Percentiles rank a stretch among this genome's conserved stretches.
These are phyloP conservation scores for Lasioglossum figueresi DNA, from an alignment of 2,888 invertebrate species.

Conservation along the genomic window DNA sequence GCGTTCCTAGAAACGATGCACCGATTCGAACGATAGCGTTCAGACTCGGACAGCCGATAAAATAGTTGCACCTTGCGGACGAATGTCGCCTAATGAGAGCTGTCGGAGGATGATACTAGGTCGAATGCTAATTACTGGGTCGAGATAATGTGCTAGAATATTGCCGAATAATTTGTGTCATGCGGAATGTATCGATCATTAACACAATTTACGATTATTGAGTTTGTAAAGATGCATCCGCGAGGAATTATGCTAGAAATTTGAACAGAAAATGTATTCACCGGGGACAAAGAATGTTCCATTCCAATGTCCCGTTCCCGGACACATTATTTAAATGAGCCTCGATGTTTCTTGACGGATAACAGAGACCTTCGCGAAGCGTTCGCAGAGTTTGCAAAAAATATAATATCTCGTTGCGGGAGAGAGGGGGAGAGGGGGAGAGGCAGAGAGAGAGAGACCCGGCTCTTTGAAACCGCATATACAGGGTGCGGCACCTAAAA, in stretches of 20 bases:
- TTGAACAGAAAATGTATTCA: too few species aligned
- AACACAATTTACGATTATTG: neutral
- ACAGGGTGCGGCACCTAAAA: too few species aligned
- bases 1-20: neutral
- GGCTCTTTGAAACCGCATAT: slow-evolving; percentile 34
- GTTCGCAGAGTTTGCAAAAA: neutral
- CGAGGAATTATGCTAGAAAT: too few species aligned
- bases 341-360: neutral
- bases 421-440: neutral
- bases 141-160: neutral
- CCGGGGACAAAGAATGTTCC: neutral
- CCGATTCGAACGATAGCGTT: neutral
- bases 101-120: neutral
- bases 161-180: neutral
- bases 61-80: neutral
- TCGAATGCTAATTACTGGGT: neutral
- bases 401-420: neutral
- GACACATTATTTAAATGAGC: neutral
- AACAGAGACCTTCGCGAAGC: neutral
- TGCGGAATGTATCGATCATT: neutral
- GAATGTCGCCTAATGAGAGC: neutral
- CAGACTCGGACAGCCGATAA: neutral
- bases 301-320: neutral
- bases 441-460: neutral
- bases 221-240: too few species aligned